phyloP scores from a whole-genome alignment of 2,113 vertebrate species.

The Eudyptes chrysolophus region DNA sequence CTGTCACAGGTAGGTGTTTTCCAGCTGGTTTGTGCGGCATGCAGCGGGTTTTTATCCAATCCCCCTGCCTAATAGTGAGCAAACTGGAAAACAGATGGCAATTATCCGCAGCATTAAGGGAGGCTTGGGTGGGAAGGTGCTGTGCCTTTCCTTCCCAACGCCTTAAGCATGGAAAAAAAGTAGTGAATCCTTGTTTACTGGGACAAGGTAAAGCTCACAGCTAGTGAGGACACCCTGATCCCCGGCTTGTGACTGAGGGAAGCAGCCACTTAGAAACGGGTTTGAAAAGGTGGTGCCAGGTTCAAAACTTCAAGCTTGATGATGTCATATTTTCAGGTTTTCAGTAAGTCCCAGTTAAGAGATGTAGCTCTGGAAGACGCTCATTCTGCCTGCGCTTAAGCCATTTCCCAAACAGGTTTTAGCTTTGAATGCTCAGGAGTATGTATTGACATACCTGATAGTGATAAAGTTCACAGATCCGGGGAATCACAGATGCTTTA shows the following conservation, averaged over 20 bases:
- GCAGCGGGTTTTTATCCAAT: neutral
- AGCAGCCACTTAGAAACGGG: neutral
- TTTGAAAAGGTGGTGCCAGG: neutral
- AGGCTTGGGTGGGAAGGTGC: neutral
- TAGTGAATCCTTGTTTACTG: neutral
- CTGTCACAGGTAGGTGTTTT: neutral
- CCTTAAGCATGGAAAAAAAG: neutral
- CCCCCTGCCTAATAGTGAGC: neutral
- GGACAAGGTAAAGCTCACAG: neutral
- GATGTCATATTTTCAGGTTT: neutral
- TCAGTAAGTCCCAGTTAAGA: neutral
- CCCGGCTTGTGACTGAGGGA: neutral
- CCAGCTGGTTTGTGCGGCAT: fast-evolving
- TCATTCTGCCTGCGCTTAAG: neutral
- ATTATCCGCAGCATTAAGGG: neutral
- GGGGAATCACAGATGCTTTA: neutral
- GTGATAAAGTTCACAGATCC: neutral
- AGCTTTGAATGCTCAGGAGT: neutral
- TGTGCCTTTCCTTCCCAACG: neutral
- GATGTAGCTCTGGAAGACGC: neutral
- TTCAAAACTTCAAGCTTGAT: neutral
- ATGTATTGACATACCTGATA: fast-evolving
- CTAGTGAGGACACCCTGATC: fast-evolving
- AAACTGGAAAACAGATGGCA: neutral
- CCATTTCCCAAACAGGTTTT: neutral